phyloP scores from a whole-genome alignment of 1,140 invertebrate genomes.

The Lineus longissimus region DNA sequence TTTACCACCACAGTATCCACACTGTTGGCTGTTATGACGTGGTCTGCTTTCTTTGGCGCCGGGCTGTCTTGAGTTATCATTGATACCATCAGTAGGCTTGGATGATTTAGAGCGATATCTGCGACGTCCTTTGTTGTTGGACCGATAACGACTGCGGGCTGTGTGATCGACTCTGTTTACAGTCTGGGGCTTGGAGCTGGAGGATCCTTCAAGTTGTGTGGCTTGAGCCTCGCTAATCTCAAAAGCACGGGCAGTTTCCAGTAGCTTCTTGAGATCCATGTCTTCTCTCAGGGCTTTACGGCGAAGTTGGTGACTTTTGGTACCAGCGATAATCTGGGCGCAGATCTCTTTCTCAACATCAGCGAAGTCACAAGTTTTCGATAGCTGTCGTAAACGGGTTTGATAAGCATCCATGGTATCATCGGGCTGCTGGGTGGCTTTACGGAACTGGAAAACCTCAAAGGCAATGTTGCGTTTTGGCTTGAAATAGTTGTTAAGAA shows the following conservation, averaged over 20 bases:
- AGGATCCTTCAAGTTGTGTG: no score
- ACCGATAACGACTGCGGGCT: no score
- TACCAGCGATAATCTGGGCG: not conserved
- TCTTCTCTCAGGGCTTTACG: not conserved
- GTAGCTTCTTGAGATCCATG: not conserved
- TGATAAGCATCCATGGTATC: constrained; percentile 5
- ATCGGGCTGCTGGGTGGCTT: not conserved
- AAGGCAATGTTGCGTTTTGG: not conserved
- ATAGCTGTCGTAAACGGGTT: not conserved
- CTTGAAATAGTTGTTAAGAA: not conserved
- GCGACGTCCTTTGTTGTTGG: no score
- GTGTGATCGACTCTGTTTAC: no score
- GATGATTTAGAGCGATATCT: no score
- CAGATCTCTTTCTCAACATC: not conserved
- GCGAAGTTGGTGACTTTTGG: not conserved
- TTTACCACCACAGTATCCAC: no score
- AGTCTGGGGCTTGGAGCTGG: no score
- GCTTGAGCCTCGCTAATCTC: no score
- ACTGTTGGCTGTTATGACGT: no score
- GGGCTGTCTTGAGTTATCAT: no score
- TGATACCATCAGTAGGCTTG: no score
- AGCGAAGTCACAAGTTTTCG: not conserved
- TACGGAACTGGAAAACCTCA: not conserved
- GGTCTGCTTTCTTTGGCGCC: no score
- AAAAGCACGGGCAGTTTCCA: not conserved